phyloP scores from a whole-genome alignment of 2,888 invertebrate species.

The Ophion costatus region DNA sequence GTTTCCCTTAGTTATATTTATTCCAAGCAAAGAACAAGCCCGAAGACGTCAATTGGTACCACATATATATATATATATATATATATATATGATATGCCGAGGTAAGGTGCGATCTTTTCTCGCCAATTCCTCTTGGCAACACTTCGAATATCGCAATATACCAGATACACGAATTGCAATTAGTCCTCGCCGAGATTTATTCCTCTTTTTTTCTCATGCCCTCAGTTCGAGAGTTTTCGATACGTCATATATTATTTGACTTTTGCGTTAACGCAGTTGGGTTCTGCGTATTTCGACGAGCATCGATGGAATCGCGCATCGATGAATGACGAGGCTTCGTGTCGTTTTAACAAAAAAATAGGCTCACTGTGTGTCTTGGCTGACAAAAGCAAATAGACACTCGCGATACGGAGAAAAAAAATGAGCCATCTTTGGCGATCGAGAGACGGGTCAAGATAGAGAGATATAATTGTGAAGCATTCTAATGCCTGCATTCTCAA shows the following conservation, averaged over 20 bases:
- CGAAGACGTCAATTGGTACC: conserved; percentile 14
- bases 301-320: not conserved
- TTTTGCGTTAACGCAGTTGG: conserved; percentile 31
- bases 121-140: not conserved
- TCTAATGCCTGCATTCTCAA: not conserved
- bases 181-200: not conserved
- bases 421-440: not conserved
- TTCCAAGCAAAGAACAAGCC: conserved; percentile 38
- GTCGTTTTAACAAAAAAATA: not conserved
- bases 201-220: not conserved
- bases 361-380: not conserved
- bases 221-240: not conserved
- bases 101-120: conserved; percentile 19
- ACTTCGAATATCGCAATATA: not conserved
- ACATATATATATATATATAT: no score
- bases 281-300: not conserved
- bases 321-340: conserved; percentile 14
- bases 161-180: conserved; percentile 17
- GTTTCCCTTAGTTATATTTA: conserved; percentile 35
- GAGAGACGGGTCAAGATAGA: not conserved
- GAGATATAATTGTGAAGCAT: not conserved
- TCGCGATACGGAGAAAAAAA: not conserved
- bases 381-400: not conserved
- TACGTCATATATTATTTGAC: conserved; percentile 23
- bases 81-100: conserved; percentile 12